A percentile compares a stretch with the other conserved stretches of the same genome.
phyloP scores from a whole-genome alignment of 1,140 invertebrate species.

The Xylocopa sonorina region DNA sequence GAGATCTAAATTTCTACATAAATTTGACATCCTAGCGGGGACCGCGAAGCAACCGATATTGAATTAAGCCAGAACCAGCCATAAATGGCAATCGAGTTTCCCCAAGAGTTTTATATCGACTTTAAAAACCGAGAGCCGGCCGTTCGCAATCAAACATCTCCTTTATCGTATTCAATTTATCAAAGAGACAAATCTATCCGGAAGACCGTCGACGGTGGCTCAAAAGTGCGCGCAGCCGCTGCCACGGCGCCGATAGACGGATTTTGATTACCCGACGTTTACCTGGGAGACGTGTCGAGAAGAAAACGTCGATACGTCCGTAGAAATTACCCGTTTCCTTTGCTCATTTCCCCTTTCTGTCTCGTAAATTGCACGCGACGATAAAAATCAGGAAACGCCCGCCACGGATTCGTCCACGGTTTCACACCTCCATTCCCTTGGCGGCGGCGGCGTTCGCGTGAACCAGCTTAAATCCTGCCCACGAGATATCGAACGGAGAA shows the following conservation, averaged over 20 bases:
- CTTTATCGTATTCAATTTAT: conserved; percentile 39
- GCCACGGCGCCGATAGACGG: not conserved
- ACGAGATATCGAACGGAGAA: conserved; percentile 63
- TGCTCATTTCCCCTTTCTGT: conserved; percentile 49
- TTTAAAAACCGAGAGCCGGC: not conserved
- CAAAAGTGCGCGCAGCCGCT: not conserved
- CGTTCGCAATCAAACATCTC: not conserved
- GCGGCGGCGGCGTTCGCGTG: conserved; percentile 27
- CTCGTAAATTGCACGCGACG: conserved; percentile 61
- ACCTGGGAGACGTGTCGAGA: not conserved
- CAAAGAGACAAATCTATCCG: conserved; percentile 30
- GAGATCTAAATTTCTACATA: not conserved
- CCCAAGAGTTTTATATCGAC: not conserved
- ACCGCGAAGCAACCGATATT: not conserved
- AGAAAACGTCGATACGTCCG: conserved; percentile 15
- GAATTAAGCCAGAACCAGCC: not conserved
- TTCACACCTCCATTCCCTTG: conserved; percentile 26
- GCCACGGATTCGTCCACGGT: conserved; percentile 42
- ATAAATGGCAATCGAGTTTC: conserved; percentile 15
- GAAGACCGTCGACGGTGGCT: not conserved
- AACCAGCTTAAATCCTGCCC: conserved; percentile 41
- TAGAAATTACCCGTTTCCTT: conserved; percentile 58
- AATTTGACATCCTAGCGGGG: too few relatives aligned
- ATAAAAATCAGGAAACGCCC: conserved; percentile 66
- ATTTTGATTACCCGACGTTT: conserved; percentile 32